phyloP scores from a whole-genome alignment of 2,888 invertebrate species.

The Pelosia muscerda region DNA sequence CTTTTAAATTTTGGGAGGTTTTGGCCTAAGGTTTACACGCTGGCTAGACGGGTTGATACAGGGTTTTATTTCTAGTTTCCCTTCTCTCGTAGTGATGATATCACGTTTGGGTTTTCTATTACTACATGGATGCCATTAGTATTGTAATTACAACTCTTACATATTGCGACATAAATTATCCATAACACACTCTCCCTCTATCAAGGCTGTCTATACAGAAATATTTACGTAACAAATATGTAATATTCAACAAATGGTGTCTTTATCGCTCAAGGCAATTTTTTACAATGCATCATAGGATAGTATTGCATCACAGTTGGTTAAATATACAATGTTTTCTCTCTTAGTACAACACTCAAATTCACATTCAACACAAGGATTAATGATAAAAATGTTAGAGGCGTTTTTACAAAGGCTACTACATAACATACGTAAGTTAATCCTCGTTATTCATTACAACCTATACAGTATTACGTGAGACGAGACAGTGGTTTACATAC shows the following conservation, averaged over 20 bases:
- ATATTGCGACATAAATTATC: neutral
- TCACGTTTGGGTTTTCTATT: no score
- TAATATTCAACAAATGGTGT: constrained; percentile 1
- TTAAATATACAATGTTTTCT: constrained; percentile 8
- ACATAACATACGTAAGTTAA: constrained; percentile 6
- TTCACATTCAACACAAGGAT: constrained; percentile 13
- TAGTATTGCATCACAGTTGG: constrained; percentile 11
- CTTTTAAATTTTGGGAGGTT: neutral
- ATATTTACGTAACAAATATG: neutral
- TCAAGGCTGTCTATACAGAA: neutral
- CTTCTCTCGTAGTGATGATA: no score
- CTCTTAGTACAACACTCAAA: constrained; percentile 1
- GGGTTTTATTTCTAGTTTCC: no score
- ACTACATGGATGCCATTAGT: no score
- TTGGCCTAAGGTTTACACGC: no score
- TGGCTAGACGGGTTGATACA: no score
- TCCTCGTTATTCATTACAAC: constrained; percentile 12
- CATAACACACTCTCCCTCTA: neutral
- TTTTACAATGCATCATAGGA: constrained; percentile 1
- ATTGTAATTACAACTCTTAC: neutral
- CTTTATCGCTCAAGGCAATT: constrained; percentile 13
- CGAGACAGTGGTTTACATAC: constrained; percentile 11
- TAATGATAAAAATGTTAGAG: constrained; percentile 1
- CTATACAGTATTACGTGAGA: constrained; percentile 16
- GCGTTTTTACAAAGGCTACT: constrained; percentile 8